phyloP scores from a whole-genome alignment of 2,797 vertebrate species.

The Cossypha dichroa region DNA sequence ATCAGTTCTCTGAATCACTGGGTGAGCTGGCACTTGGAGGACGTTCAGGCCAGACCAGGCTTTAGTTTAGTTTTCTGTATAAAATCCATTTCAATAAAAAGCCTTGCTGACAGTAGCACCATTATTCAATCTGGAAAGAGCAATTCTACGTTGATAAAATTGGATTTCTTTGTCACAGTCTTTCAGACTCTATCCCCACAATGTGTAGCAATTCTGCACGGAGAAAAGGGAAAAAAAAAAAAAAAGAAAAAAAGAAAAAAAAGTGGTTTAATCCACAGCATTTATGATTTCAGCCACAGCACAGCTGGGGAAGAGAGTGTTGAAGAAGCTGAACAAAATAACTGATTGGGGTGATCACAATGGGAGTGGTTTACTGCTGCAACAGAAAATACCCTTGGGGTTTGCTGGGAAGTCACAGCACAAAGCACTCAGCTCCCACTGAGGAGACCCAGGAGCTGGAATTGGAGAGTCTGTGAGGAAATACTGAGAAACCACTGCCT shows the following conservation, averaged over 20 bases:
- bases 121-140: background rate
- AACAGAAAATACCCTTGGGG: background rate
- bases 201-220: background rate
- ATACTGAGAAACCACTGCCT: rapidly evolving
- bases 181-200: background rate
- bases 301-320: slow-evolving; percentile 2
- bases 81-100: slow-evolving; percentile 22
- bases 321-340: slow-evolving; percentile 1
- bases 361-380: background rate
- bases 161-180: slow-evolving; percentile 4
- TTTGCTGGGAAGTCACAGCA: background rate
- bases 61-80: background rate
- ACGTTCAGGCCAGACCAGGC: background rate
- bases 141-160: background rate
- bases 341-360: background rate
- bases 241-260: background rate
- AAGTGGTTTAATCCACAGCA: too few relatives aligned
- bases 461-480: background rate
- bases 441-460: background rate
- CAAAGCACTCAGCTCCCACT: background rate
- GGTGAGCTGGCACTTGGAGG: background rate
- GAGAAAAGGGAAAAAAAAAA: background rate
- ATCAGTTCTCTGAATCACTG: background rate
- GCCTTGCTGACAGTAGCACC: background rate
- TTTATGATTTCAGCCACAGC: background rate